Evolutionary conservation across 1,140 invertebrate species (phyloP).

Genomic region (Phthorimaea operculella): DNA sequence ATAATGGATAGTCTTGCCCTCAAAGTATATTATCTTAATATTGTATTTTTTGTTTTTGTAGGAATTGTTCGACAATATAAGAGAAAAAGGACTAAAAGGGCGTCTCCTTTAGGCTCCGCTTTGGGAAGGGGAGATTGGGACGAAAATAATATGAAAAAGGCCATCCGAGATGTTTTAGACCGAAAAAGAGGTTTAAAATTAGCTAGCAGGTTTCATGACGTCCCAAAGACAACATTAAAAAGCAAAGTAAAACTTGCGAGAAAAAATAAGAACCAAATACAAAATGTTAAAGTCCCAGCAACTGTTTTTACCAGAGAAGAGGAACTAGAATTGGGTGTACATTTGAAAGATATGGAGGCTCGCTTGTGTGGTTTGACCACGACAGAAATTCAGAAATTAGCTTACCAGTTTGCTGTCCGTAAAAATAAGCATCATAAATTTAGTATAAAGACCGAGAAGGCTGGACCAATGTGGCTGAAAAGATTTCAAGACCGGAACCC

Average conservation of each 20-base stretch:
- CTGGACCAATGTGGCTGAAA: constrained; percentile 24
- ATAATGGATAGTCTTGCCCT: constrained; percentile 4
- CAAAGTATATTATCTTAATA: neutral
- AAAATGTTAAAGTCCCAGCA: constrained; percentile 4
- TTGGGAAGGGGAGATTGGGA: constrained; percentile 3
- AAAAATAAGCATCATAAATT: constrained; percentile 8
- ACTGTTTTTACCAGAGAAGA: constrained; percentile 5
- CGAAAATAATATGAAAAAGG: constrained; percentile 1
- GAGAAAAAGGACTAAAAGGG: constrained; percentile 5
- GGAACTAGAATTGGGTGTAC: constrained; percentile 12
- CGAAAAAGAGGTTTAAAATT: constrained; percentile 15
- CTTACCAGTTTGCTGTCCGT: constrained; percentile 11
- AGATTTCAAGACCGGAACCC: constrained; percentile 27
- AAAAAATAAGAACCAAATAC: constrained; percentile 2
- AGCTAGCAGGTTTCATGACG: constrained; percentile 9
- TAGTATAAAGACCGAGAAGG: constrained; percentile 15
- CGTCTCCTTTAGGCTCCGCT: too few relatives aligned
- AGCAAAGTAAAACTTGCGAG: constrained; percentile 12
- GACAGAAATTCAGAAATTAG: constrained; percentile 2
- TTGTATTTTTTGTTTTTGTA: constrained; percentile 7
- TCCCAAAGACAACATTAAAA: constrained; percentile 21
- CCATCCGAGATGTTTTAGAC: constrained; percentile 3
- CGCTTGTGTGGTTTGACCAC: constrained; percentile 18
- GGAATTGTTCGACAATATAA: constrained; percentile 2
- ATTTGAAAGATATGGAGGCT: constrained; percentile 19